Conservation (phyloP, 2,797 vertebrate species). For the Meda fulgida region DNA sequence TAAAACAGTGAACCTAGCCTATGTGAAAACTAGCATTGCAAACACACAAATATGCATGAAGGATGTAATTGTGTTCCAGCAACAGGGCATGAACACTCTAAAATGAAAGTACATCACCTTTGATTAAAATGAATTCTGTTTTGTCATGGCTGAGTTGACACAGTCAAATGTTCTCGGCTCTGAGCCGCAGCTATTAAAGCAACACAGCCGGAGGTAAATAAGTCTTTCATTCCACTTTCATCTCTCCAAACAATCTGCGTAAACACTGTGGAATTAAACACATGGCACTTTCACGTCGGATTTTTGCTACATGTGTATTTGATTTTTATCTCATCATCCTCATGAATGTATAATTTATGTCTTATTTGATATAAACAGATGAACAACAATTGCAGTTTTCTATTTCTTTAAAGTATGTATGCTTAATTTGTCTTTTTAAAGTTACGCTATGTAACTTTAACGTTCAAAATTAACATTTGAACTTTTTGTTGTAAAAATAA, state of each 20-base stretch:
- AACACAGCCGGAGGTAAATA: slow-evolving; percentile 52
- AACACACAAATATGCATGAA: slow-evolving; percentile 29
- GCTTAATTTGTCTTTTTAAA: neutral
- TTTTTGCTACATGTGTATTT: slow-evolving; percentile 1
- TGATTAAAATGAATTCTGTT: slow-evolving; percentile 56
- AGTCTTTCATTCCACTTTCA: slow-evolving; percentile 13
- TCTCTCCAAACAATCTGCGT: slow-evolving; percentile 7
- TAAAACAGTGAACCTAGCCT: neutral
- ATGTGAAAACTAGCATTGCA: neutral
- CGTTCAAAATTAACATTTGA: too few species aligned
- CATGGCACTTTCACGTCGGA: slow-evolving; percentile 16
- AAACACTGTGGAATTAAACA: slow-evolving; percentile 19
- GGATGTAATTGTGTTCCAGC: slow-evolving; percentile 20
- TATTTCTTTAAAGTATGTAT: neutral
- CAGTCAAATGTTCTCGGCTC: slow-evolving; percentile 64
- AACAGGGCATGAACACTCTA: neutral
- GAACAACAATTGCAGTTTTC: neutral
- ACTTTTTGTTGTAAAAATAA: too few species aligned
- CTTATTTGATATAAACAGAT: too few species aligned
- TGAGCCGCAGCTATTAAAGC: slow-evolving; percentile 67
- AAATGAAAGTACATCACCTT: slow-evolving; percentile 38
- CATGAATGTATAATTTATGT: neutral
- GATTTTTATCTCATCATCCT: neutral
- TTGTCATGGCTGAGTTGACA: slow-evolving; percentile 68
- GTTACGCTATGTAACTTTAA: neutral